These are phyloP conservation scores for Enteromius radiatus DNA, from an alignment of 2,797 vertebrate species.

Conservation along the genomic window DNA sequence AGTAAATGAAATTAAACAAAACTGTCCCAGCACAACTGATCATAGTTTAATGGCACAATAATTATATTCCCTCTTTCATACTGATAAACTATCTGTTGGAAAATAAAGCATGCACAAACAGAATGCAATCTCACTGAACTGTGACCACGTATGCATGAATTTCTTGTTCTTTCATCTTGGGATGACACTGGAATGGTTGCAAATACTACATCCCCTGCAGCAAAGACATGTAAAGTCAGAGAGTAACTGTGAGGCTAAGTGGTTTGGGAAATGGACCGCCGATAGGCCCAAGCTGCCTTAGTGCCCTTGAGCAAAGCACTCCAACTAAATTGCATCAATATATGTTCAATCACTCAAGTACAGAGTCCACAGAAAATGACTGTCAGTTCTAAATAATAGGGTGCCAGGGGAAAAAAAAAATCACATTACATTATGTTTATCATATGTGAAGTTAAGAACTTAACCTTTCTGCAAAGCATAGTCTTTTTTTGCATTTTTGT, in stretches of 20 bases:
- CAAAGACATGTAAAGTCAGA: slow-evolving; percentile 64
- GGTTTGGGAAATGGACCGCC: slow-evolving; percentile 58
- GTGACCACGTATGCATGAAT: slow-evolving; percentile 5
- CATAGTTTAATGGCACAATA: neutral
- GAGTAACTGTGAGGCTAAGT: slow-evolving; percentile 59
- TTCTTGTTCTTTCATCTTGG: slow-evolving; percentile 34
- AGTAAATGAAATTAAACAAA: neutral
- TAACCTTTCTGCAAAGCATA: neutral
- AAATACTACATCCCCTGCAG: slow-evolving; percentile 57
- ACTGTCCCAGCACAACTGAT: slow-evolving; percentile 7
- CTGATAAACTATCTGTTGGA: neutral
- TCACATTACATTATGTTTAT: neutral
- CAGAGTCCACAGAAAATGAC: slow-evolving; percentile 48
- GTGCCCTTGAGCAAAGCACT: slow-evolving; percentile 57
- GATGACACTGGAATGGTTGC: slow-evolving; percentile 52
- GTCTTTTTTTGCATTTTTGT: neutral
- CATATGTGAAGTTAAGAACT: neutral
- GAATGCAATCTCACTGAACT: neutral
- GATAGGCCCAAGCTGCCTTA: slow-evolving; percentile 47
- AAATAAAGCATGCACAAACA: neutral
- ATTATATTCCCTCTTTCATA: neutral
- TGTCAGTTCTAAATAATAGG: slow-evolving; percentile 39
- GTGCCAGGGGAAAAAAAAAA: slow-evolving; percentile 24
- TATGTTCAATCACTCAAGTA: slow-evolving; percentile 52
- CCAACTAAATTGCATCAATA: slow-evolving; percentile 53